These are phyloP conservation scores for Menidia menidia DNA, from an alignment of 2,797 vertebrate genomes.

Conservation along the genomic window DNA sequence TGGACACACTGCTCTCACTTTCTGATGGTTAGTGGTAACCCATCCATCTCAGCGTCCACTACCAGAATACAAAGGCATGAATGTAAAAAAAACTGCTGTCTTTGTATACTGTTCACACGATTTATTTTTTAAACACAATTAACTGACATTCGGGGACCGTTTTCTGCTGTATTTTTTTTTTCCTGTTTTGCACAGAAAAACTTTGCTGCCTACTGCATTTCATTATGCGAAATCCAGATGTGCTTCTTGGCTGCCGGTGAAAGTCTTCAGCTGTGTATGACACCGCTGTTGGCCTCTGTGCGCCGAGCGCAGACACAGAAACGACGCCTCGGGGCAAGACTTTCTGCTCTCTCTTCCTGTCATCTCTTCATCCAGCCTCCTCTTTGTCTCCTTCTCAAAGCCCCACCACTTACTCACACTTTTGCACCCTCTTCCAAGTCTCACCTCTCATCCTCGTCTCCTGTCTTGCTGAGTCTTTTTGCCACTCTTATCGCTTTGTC, in stretches of 20 bases:
- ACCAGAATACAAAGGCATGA: constrained; percentile 20
- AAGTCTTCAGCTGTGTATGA: constrained; percentile 77
- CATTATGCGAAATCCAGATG: constrained; percentile 81
- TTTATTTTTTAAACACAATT: constrained; percentile 30
- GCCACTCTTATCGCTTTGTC: constrained; percentile 54
- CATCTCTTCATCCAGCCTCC: constrained; percentile 40
- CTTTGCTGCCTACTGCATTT: constrained; percentile 69
- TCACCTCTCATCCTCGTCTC: constrained; percentile 27
- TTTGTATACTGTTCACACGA: constrained; percentile 8
- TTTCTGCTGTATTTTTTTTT: constrained; percentile 43
- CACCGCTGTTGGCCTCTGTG: constrained; percentile 72
- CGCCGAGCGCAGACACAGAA: constrained; percentile 63
- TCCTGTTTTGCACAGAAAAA: constrained; percentile 49
- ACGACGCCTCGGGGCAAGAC: constrained; percentile 69
- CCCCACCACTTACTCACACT: constrained; percentile 42
- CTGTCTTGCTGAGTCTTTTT: constrained; percentile 24
- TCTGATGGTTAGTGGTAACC: constrained; percentile 39
- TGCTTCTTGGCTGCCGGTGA: constrained; percentile 69
- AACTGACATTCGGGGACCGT: constrained; percentile 34
- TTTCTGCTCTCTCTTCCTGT: constrained; percentile 53
- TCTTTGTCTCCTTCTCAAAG: constrained; percentile 50
- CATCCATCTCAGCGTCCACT: constrained; percentile 29
- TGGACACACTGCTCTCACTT: constrained; percentile 42
- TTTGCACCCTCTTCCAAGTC: constrained; percentile 40
- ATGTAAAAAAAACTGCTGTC: neutral